A percentile compares a stretch with the other conserved stretches of the same genome.
phyloP scores from a whole-genome alignment of 64 coral and sea anemone genomes.

The Cladopsammia gracilis region DNA sequence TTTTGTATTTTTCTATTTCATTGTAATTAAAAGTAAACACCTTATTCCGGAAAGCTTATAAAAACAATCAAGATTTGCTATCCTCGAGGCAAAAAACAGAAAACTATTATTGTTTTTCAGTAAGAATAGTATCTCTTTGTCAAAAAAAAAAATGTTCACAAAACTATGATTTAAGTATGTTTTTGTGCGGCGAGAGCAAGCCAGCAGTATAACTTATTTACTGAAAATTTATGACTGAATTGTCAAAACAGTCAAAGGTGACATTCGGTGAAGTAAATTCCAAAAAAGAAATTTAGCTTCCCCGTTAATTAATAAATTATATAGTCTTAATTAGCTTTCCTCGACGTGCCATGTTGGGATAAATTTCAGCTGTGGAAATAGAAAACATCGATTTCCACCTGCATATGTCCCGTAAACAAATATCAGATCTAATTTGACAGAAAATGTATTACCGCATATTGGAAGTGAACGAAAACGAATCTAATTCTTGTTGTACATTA shows the following conservation, averaged over 20 bases:
- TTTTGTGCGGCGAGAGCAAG: background rate
- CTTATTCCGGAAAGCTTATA: slow-evolving; percentile 20
- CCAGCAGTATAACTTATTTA: background rate
- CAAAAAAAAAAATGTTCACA: background rate
- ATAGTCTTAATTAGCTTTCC: slow-evolving; percentile 49
- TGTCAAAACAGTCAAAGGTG: background rate
- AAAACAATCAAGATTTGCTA: slow-evolving; percentile 40
- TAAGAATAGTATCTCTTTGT: background rate
- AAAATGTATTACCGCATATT: slow-evolving; percentile 26
- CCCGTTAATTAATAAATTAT: slow-evolving; percentile 62
- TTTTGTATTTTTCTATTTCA: slow-evolving; percentile 27
- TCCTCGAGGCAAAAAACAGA: background rate
- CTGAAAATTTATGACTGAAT: background rate
- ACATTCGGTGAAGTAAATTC: background rate
- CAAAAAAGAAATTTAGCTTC: slow-evolving; percentile 5
- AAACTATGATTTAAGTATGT: background rate
- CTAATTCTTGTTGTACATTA: background rate
- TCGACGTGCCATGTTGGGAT: slow-evolving; percentile 24
- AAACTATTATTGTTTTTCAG: background rate
- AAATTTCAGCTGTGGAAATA: slow-evolving; percentile 38
- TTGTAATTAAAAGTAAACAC: slow-evolving; percentile 59
- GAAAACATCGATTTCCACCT: slow-evolving; percentile 50
- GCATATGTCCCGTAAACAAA: slow-evolving; percentile 20
- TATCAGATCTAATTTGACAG: slow-evolving; percentile 22
- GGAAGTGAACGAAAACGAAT: background rate